Percentiles rank a stretch among this genome's conserved stretches.
Conservation (phyloP, 1,140 invertebrate species). For the Paraescarpia echinospica region DNA sequence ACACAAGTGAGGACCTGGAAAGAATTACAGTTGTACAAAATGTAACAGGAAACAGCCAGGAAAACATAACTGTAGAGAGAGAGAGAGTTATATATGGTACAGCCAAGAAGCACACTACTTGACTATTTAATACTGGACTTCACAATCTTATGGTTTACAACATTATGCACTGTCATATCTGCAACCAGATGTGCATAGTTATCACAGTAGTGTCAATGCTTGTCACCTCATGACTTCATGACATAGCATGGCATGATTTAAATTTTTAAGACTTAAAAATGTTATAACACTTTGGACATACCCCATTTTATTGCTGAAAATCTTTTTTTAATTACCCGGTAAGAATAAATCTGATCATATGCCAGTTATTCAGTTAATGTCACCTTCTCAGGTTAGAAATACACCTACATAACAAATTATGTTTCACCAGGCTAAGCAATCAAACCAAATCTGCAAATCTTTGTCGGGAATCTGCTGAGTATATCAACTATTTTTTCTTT, state of each 20-base stretch:
- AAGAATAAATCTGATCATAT: too few relatives aligned
- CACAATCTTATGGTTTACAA: background rate
- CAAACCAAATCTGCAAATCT: too few relatives aligned
- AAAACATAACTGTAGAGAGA: background rate
- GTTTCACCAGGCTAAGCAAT: too few relatives aligned
- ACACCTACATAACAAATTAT: too few relatives aligned
- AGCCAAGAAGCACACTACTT: background rate
- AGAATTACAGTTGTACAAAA: background rate
- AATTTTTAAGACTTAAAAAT: too few relatives aligned
- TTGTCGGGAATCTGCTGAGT: too few relatives aligned
- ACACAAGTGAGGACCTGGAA: background rate
- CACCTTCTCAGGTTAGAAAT: too few relatives aligned
- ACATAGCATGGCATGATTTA: background rate
- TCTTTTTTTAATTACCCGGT: too few relatives aligned
- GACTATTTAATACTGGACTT: background rate
- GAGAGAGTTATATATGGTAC: background rate
- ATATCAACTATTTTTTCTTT: too few relatives aligned
- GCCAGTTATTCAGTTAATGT: too few relatives aligned
- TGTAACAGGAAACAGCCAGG: background rate
- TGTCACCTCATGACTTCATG: background rate
- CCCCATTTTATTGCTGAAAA: too few relatives aligned
- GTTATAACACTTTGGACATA: too few relatives aligned
- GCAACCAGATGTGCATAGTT: background rate
- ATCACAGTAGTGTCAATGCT: background rate
- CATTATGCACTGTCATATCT: background rate